Base-by-base conservation (phyloP, 2,888 invertebrate genomes). In the Thalpophila matura region DNA sequence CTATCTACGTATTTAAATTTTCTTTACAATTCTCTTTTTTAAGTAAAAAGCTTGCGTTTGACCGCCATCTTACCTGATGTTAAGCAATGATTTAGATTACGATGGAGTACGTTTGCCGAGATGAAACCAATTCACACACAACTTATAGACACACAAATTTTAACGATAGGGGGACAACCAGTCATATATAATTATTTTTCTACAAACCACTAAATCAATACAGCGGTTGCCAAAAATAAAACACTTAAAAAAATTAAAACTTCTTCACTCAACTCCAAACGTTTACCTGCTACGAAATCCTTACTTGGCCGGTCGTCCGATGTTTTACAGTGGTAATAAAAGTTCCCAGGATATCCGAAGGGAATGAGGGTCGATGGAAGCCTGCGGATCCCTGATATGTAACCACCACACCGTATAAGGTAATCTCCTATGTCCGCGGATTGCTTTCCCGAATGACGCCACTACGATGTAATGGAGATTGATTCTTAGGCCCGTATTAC, bases 311-410 rank as follows among this genome's bases (percentile, higher is more conserved):
- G 64, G 61, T 72, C 79, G 74, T 78, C 71, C 63, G 56, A 74
- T 85, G 83, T 87, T 88, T 88, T 87, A 88, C 87, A 85, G 72
- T 80, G 75, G 82, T 79, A 83, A 87, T 88, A 89, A 89, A 89
- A 86, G 79, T 79, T 70, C 79, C 77, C 81, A 75, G 83, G 80
- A 80, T 79, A 82, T 82, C 79, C 80, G 62, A 79, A 65, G 72
- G 74, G 82, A 83, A 82, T 77, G 79, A 80, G 79, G 77, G 78
- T 85, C 77, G 69, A 67, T 69, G 59, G 76, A 74, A 83, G 84
- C 79, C 86, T 84, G 83, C 67, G 80, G 80, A 80, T 81, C 61
- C 69, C 71, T 81, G 84, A 87, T 87, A 87, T 72, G 83, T 64
- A 76, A 73, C 74, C 63, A 68, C 80, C 77, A 77, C 79, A 77